Base-by-base conservation (phyloP, 2,113 vertebrate genomes). In the Danio rerio region DNA sequence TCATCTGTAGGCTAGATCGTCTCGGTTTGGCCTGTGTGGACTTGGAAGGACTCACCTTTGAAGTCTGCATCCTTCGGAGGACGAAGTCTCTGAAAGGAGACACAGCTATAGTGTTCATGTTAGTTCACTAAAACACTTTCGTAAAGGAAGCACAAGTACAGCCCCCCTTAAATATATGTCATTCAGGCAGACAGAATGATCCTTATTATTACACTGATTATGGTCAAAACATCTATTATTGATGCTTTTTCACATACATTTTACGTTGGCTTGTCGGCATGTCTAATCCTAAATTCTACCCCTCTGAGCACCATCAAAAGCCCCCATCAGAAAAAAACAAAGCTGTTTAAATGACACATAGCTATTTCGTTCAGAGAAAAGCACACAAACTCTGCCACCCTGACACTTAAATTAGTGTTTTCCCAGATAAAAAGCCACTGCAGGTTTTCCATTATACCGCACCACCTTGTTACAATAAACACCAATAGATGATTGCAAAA, bases 181-280 rank as follows among this genome's bases (percentile, higher is more conserved):
- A 10, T 18, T 77, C 49, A 53, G 21, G 18, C 20, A 59, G 42
- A 78, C 42, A 74, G 85, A 85, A 12, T 47, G 45, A 21, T 72
- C 40, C 45, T 66, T 47, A 68, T 68, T 70, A 53, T 70, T 81
- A 87, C 40, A 45, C 70, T 75, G 55, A 88, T 84, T 6, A 73
- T 52, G 16, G 15, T 78, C 56, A 66, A 80, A 82, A 72, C 66
- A 86, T 71, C 75, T 85, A 75, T 86, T 86, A 85, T 89, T 88
- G 86, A 62, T 86, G 80, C 80, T 71, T 85, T 89, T 85, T 88
- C 70, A 52, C 9, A 55, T 85, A 70, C 78, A 85, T 66, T 62
- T n/a, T 42, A 53, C 76, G 6, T 47, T 69, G 43, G 43, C 42
- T 47, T 6, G 65, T 61, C 73, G 66, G 43, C 52, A 61, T 31